These are phyloP conservation scores for Hippolais icterina DNA, from an alignment of 2,113 vertebrate species.

Conservation along the genomic window DNA sequence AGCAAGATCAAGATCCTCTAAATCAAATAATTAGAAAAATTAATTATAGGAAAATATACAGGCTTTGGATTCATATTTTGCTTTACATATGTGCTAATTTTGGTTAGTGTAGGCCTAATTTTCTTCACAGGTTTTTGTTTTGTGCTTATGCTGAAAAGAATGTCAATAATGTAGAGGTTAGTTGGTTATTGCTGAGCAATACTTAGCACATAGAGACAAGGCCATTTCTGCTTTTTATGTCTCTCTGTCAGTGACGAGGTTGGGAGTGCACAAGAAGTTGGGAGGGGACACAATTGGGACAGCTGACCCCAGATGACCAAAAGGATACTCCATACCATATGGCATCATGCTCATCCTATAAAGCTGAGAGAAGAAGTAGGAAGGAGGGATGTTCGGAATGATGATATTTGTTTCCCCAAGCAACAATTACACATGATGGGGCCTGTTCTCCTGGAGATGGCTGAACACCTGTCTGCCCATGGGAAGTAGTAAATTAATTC, in stretches of 20 bases:
- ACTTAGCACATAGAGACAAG: background rate
- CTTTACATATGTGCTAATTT: background rate
- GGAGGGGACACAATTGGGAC: fast-evolving
- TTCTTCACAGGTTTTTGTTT: fast-evolving
- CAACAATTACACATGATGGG: fast-evolving
- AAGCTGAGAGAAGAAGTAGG: background rate
- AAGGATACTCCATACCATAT: background rate
- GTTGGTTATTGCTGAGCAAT: background rate
- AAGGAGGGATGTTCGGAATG: background rate
- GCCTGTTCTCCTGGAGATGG: background rate
- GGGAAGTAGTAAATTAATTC: background rate
- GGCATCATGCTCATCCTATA: background rate
- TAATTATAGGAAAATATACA: background rate
- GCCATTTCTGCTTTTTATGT: background rate
- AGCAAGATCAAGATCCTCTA: background rate
- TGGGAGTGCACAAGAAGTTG: background rate
- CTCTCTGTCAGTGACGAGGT: background rate
- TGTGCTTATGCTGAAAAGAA: background rate
- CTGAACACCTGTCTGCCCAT: no score
- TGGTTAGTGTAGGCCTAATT: background rate
- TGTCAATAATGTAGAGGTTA: background rate
- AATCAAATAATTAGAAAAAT: background rate
- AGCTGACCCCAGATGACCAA: background rate
- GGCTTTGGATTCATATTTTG: background rate
- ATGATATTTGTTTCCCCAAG: background rate